Evolutionary conservation across 2,888 invertebrate species (phyloP).

Genomic region (Deilephila elpenor): DNA sequence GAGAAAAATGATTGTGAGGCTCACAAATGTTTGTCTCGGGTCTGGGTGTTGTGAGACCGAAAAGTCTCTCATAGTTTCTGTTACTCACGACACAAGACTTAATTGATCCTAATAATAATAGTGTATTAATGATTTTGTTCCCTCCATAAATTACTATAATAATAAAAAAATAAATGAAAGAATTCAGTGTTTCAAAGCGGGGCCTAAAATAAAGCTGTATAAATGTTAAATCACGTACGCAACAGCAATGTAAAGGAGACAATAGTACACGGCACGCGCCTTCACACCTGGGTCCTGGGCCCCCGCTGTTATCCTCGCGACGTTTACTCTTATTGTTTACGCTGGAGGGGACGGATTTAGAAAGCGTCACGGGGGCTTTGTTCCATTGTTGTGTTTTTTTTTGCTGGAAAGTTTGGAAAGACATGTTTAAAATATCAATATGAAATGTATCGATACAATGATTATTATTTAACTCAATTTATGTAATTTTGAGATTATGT

Average conservation of each 20-base stretch:
- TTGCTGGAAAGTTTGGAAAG: no score
- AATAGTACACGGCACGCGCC: conserved; percentile 28
- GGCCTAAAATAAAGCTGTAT: conserved; percentile 22
- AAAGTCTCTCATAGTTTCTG: no score
- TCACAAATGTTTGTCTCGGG: no score
- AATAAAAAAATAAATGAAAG: background rate
- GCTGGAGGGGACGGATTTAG: background rate
- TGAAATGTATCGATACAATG: no score
- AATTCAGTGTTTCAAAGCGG: background rate
- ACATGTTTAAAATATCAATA: no score
- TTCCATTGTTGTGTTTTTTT: background rate
- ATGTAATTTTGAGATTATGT: no score
- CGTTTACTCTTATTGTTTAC: conserved; percentile 26
- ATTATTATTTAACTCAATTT: no score
- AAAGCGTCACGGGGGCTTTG: background rate
- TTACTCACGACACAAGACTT: no score
- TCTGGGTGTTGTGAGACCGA: no score
- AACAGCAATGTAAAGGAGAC: conserved; percentile 17
- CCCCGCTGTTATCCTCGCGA: conserved; percentile 15
- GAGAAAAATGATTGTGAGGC: no score
- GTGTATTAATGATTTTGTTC: background rate
- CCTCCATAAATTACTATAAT: no score
- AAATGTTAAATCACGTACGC: conserved; percentile 26
- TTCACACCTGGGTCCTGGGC: conserved; percentile 32
- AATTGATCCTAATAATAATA: no score